Percentiles rank a stretch among this genome's conserved stretches.
Evolutionary conservation across 2,797 vertebrate species (phyloP).

Genomic region (Spondyliosoma cantharus): DNA sequence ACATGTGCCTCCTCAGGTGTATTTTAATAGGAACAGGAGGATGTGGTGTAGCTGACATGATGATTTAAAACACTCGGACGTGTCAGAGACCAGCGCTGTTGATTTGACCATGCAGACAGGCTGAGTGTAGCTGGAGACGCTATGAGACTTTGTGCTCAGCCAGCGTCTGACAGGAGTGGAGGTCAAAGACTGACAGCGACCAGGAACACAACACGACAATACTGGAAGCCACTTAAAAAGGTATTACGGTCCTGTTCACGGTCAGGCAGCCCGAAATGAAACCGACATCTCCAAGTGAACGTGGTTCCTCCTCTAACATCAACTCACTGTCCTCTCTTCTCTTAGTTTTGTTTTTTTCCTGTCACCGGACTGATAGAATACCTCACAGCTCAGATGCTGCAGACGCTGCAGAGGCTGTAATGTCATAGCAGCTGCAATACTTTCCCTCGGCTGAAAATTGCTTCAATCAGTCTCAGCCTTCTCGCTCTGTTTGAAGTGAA

Average conservation of each 20-base stretch:
- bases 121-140: conserved; percentile 8
- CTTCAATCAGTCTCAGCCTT: conserved; percentile 50
- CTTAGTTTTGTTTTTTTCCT: background rate
- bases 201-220: conserved; percentile 13
- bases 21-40: background rate
- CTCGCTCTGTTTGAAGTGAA: conserved; percentile 34
- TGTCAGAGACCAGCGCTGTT: conserved; percentile 17
- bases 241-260: conserved; percentile 23
- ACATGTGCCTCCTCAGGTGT: background rate
- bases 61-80: background rate
- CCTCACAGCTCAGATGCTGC: conserved; percentile 6
- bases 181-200: conserved; percentile 44
- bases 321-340: conserved; percentile 25
- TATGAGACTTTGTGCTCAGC: conserved; percentile 29
- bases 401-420: conserved; percentile 5
- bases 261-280: conserved; percentile 24
- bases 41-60: background rate
- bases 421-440: conserved; percentile 29
- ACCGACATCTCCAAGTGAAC: background rate
- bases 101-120: background rate
- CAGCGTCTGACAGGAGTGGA: conserved; percentile 20
- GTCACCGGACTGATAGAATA: conserved; percentile 5
- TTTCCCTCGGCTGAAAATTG: conserved; percentile 49
- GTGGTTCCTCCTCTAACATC: conserved; percentile 21
- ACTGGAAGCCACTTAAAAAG: conserved; percentile 32